phyloP scores from a whole-genome alignment of 2,888 invertebrate genomes.

The Anagyrus pseudococci region DNA sequence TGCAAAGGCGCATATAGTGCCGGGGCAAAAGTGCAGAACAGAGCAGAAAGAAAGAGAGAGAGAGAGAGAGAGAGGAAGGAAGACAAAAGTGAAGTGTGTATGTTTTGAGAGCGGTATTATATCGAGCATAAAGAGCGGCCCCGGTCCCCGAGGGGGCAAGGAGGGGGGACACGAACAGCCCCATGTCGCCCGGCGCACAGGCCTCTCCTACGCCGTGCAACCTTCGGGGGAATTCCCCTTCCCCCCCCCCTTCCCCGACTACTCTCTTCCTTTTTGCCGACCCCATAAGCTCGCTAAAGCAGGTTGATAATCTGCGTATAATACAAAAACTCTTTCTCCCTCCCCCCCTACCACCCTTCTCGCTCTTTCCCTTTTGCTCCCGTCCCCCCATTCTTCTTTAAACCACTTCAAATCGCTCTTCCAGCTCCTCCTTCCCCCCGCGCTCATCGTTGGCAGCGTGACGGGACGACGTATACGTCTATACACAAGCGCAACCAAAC shows the following conservation, averaged over 20 bases:
- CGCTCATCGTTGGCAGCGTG: no score
- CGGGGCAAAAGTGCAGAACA: constrained; percentile 4
- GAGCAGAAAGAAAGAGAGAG: constrained; percentile 15
- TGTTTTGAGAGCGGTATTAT: constrained; percentile 63
- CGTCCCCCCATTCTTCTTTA: constrained; percentile 49
- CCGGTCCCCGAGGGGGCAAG: constrained; percentile 53
- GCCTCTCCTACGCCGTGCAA: constrained; percentile 43
- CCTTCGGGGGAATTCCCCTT: constrained; percentile 31
- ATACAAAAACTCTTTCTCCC: constrained; percentile 55
- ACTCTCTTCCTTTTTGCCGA: no score
- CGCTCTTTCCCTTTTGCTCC: constrained; percentile 9
- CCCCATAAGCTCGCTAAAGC: constrained; percentile 47
- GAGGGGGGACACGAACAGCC: background rate
- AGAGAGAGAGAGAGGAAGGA: background rate
- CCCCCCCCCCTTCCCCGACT: constrained; percentile 42
- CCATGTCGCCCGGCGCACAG: constrained; percentile 41
- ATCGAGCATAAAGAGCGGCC: constrained; percentile 63
- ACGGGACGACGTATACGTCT: no score
- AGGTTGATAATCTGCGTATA: constrained; percentile 61
- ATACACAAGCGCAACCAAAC: no score
- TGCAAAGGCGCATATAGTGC: background rate
- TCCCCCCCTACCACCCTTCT: constrained; percentile 22
- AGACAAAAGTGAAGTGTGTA: constrained; percentile 53
- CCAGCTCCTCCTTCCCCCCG: background rate
- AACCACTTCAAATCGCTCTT: constrained; percentile 52